Base-by-base conservation (phyloP, 2,113 vertebrate species). In the Cygnus buccinator region DNA sequence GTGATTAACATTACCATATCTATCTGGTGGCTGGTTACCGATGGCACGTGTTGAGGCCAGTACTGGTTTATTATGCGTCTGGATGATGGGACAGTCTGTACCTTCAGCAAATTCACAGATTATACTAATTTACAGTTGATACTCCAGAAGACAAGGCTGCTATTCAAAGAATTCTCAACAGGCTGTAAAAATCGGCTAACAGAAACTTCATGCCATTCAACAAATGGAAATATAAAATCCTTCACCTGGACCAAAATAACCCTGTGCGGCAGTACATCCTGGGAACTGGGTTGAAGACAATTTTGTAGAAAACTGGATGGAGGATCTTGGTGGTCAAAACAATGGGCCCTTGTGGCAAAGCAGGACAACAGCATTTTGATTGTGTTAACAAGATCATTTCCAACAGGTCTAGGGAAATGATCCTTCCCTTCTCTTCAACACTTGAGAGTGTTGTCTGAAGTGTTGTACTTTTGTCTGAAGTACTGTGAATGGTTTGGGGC, bases 241-340 rank as follows among this genome's bases (percentile, higher is more conserved):
- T 33, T 21, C 8, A 52, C 8, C 9, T 70, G 37, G 13, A 33
- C 39, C 4, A 5, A 70, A 85, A 61, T 33, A 70, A 65, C 1
- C 28, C 10, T 13, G 25, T 0, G 0, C 52, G 85, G 13, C 13
- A 52, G 15, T 57, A 57, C 19, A 57, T 37, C 3, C 28, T 77
- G 37, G n/a, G 11, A 80, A 63, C 7, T 43, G 41, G 8, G 5
- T 21, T n/a, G 33, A 82, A 65, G 37, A 8, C 22, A 77, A 11
- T 41, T 72, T 66, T 78, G 9, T 16, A 72, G 39, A 65, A 78
- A 57, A 85, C 2, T 1, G 2, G 31, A 31, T 61, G n/a, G 11
- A 71, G 11, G n/a, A 78, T 61, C 4, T n/a, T 46, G n/a, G 11
- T 73, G 29, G 33, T 54, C 26, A 52, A 41, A 55, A 15, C 46